Conservation (phyloP, 2,888 invertebrate species). For the Bedellia somnulentella region DNA sequence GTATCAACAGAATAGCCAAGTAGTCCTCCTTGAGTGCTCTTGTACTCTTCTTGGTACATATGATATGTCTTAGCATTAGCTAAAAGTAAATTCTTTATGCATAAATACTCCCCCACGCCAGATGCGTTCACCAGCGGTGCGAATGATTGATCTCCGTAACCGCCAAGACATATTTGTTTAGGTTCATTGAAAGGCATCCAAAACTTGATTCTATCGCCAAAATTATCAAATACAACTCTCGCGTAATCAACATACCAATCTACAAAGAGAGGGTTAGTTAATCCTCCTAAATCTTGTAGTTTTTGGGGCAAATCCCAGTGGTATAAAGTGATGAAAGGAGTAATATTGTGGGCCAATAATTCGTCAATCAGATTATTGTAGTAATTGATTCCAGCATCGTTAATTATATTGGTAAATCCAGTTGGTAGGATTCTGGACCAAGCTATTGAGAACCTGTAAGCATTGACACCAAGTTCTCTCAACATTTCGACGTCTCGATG, state of each 20-base stretch:
- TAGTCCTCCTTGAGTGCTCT: slow-evolving; percentile 27
- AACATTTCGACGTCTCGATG: slow-evolving; percentile 19
- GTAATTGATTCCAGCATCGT: slow-evolving; percentile 40
- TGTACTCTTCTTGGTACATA: slow-evolving; percentile 32
- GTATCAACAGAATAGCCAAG: slow-evolving; percentile 16
- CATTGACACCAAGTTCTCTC: slow-evolving; percentile 4
- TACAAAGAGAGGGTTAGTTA: slow-evolving; percentile 22
- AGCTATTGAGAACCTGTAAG: slow-evolving; percentile 51
- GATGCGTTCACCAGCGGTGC: slow-evolving; percentile 20
- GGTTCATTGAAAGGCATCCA: slow-evolving; percentile 72
- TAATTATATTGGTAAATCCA: slow-evolving; percentile 14
- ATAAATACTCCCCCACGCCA: slow-evolving; percentile 52
- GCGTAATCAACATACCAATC: slow-evolving; percentile 30
- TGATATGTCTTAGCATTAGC: slow-evolving; percentile 61
- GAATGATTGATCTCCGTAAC: slow-evolving; percentile 34
- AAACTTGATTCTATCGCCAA: slow-evolving; percentile 41
- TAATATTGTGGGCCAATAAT: slow-evolving; percentile 26
- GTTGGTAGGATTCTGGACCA: slow-evolving; percentile 40
- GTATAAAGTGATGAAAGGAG: slow-evolving; percentile 32
- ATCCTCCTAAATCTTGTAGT: slow-evolving; percentile 34
- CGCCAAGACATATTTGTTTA: slow-evolving; percentile 19
- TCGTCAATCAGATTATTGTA: slow-evolving; percentile 62
- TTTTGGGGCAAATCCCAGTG: slow-evolving; percentile 35
- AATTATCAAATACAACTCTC: slow-evolving; percentile 36
- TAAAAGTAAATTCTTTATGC: slow-evolving; percentile 61